Base-by-base conservation (phyloP, 2,797 vertebrate species). In the Hoplostethus atlanticus region DNA sequence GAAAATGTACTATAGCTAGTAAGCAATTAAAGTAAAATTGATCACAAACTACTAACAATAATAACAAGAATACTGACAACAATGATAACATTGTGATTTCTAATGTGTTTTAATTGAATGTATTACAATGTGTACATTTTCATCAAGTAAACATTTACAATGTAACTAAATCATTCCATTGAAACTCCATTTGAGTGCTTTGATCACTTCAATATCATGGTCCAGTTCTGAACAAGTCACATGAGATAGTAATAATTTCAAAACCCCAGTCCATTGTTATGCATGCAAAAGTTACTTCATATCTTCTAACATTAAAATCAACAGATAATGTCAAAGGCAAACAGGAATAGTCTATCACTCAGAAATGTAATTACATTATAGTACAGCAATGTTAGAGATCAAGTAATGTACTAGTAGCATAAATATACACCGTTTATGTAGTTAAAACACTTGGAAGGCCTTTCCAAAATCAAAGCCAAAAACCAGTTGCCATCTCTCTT, bases 61-160 rank as follows among this genome's bases (percentile, higher is more conserved):
- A 31, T 25, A 48, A 16, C 5, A 12, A 34, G 8, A 5, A 16
- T 38, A 54, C 52, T 25, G 38, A n/a, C 61, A 44, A 68, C 3
- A 7, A 30, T 4, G 10, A 16, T 15, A 59, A 47, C n/a, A 2
- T 36, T 53, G 12, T 77, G 28, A 31, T 79, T 84, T 89, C 55
- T 84, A 73, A 84, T 73, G 68, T 81, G 63, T 84, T 93, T 93
- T 93, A 89, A 87, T 92, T 73, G 77, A 25, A 81, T 87, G 72
- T 87, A 87, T 89, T 86, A 90, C 84, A 93, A 89, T 75, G 85
- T 87, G 76, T 91, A 93, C 87, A 91, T 81, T 86, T 87, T 79
- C 36, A 82, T 87, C 59, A 67, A 59, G 60, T 86, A 83, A 88
- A 91, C 84, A 88, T 86, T 87, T 83, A 82, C 70, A 83, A 80